Conservation (phyloP, 2,888 invertebrate genomes). For the Acanthosepion esculentum region DNA sequence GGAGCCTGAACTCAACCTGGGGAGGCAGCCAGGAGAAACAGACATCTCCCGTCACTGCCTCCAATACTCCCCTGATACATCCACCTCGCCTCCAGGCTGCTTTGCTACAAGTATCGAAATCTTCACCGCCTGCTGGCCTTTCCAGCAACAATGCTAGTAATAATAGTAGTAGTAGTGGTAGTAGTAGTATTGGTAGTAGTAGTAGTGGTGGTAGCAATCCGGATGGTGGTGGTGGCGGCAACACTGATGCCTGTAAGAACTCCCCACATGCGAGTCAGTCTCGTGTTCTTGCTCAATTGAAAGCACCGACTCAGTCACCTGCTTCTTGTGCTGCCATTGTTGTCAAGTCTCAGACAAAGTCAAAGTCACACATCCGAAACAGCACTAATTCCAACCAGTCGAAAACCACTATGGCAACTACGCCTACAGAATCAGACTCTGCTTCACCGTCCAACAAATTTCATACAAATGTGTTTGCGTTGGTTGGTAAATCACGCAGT, state of each 20-base stretch:
- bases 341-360: constrained; percentile 56
- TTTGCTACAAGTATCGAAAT: constrained; percentile 48
- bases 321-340: constrained; percentile 44
- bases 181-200: background rate
- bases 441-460: constrained; percentile 44
- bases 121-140: constrained; percentile 51
- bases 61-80: constrained; percentile 43
- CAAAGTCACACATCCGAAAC: constrained; percentile 55
- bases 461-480: constrained; percentile 40
- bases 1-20: constrained; percentile 25
- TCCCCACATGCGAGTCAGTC: constrained; percentile 58
- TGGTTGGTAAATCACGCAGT: constrained; percentile 43
- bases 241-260: constrained; percentile 40
- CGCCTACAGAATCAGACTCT: constrained; percentile 41
- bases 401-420: background rate
- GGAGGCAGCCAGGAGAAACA: constrained; percentile 46
- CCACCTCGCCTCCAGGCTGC: constrained; percentile 46
- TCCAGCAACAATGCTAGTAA: constrained; percentile 45
- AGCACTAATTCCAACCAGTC: constrained; percentile 45
- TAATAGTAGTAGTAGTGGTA: constrained; percentile 19
- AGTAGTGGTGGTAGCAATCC: constrained; percentile 36
- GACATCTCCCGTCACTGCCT: constrained; percentile 14
- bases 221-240: constrained; percentile 2
- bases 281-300: constrained; percentile 70
- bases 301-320: constrained; percentile 59